These are phyloP conservation scores for Antheraea yamamai DNA, from an alignment of 2,888 invertebrate genomes.

Conservation along the genomic window DNA sequence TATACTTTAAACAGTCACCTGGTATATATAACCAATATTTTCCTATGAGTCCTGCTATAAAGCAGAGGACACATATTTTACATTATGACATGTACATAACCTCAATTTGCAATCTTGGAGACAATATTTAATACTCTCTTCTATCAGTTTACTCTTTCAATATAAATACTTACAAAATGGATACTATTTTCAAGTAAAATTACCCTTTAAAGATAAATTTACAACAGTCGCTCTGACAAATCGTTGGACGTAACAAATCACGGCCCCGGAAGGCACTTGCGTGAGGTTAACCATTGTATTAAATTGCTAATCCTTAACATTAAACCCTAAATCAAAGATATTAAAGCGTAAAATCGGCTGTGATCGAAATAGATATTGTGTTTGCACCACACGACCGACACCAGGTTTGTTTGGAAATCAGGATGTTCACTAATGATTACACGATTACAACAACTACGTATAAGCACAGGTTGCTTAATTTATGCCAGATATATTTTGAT, in stretches of 20 bases:
- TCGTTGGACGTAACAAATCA: constrained; percentile 53
- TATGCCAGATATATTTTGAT: constrained; percentile 21
- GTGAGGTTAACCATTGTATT: constrained; percentile 52
- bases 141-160: no score
- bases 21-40: no score
- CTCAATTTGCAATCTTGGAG: no score
- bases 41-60: no score
- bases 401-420: constrained; percentile 48
- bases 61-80: no score
- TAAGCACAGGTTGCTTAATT: constrained; percentile 44
- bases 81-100: no score
- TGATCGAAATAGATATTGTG: not conserved
- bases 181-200: no score
- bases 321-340: constrained; percentile 29
- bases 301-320: constrained; percentile 33
- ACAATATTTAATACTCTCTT: no score
- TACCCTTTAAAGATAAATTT: constrained; percentile 35
- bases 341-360: constrained; percentile 30
- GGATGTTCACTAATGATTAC: constrained; percentile 52
- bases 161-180: no score
- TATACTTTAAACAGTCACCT: no score
- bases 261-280: constrained; percentile 53
- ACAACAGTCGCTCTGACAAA: constrained; percentile 36
- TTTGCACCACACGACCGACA: constrained; percentile 12
- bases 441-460: constrained; percentile 39